These are phyloP conservation scores for Papilio elwesi DNA, from an alignment of 2,888 invertebrate genomes.

Conservation along the genomic window DNA sequence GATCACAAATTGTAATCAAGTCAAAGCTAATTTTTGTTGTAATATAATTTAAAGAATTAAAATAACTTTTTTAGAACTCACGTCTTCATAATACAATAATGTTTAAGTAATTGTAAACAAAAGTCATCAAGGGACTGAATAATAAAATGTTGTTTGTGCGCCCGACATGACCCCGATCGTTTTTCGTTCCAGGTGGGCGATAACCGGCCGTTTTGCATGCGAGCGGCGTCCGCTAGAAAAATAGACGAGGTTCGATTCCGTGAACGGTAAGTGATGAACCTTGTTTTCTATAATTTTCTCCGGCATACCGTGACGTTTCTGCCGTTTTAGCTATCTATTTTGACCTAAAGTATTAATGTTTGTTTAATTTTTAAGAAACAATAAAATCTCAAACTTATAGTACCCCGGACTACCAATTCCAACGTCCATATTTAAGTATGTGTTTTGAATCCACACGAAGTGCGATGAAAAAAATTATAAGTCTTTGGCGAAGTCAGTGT, in stretches of 20 bases:
- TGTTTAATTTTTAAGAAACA: too few relatives aligned
- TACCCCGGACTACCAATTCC: too few relatives aligned
- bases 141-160: not conserved
- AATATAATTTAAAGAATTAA: too few relatives aligned
- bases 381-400: too few relatives aligned
- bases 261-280: constrained; percentile 63
- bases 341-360: constrained; percentile 43
- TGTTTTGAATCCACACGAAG: too few relatives aligned
- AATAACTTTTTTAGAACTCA: too few relatives aligned
- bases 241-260: constrained; percentile 58
- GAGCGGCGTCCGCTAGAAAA: constrained; percentile 62
- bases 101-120: not conserved
- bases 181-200: constrained; percentile 66
- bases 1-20: too few relatives aligned
- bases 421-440: too few relatives aligned
- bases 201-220: constrained; percentile 56
- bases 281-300: constrained; percentile 75
- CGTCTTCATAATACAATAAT: too few relatives aligned
- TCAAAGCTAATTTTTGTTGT: too few relatives aligned
- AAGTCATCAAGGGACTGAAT: not conserved
- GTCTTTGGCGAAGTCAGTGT: too few relatives aligned
- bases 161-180: constrained; percentile 54
- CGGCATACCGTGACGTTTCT: constrained; percentile 69
- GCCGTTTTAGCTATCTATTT: constrained; percentile 60
- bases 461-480: too few relatives aligned